Evolutionary conservation across 2,888 invertebrate genomes (phyloP), one percentile per base, ranked within the genome.

Genomic region (Drosophila subsilvestris): DNA sequence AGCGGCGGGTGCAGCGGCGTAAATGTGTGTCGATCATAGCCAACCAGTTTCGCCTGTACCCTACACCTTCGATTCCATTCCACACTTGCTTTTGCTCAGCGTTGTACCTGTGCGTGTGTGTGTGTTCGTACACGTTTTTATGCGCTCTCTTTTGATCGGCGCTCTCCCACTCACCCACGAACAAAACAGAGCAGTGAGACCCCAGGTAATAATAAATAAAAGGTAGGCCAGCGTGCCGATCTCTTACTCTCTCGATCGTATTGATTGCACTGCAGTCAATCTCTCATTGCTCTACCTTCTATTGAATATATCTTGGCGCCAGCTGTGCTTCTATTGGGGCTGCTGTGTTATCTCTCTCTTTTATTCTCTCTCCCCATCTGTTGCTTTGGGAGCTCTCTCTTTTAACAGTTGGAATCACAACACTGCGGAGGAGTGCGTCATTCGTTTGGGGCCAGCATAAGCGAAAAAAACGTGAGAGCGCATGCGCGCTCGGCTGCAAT

Each of bases 401-500:
- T 22, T 62, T 37, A 37, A 54, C 78, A 54, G 57, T n/a, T 56
- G 27, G 48, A 63, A 71, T 68, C 61, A 68, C 56, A 71, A 59
- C 69, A 66, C 54, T 29, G 71, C 32, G 10, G 32, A 22, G 18
- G 25, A 17, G 45, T 54, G 29, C 27, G 47, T 78, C 80, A 85
- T 85, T 87, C 76, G 81, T 76, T 80, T 53, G 60, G 72, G 86
- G 73, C 76, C 76, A 70, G 76, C 78, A 80, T 68, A 83, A 32
- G 77, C 75, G 54, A 71, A 72, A 58, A 69, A 44, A 75, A 88
- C 84, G 84, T 88, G 80, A 75, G 74, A 73, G 78, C 88, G 88
- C 86, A 75, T 83, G 88, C 86, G 88, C 88, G 88, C 86, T 85
- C 63, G 74, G 72, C 71, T 72, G 75, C 42, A 54, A 42, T 45